Percentiles rank a stretch among this genome's conserved stretches.
Conservation (phyloP, 2,797 vertebrate species). For the Chlorospingus flavigularis region DNA sequence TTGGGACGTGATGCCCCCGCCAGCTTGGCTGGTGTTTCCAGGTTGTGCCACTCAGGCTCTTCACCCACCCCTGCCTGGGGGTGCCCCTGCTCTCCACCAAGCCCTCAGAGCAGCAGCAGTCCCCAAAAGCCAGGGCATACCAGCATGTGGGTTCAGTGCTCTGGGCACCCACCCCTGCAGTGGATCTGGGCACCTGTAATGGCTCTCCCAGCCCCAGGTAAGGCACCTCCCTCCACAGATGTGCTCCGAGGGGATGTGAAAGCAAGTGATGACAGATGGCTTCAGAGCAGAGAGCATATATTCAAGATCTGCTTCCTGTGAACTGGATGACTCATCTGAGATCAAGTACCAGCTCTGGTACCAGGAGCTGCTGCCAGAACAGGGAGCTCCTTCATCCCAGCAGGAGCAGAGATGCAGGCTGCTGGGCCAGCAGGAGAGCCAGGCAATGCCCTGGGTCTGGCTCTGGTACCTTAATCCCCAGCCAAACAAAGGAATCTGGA, state of each 20-base stretch:
- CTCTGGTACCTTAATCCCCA: background rate
- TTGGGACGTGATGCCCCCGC: accelerated
- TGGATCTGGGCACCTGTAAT: background rate
- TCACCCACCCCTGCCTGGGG: background rate
- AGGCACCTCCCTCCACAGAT: background rate
- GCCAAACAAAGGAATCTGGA: background rate
- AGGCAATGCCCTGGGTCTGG: background rate
- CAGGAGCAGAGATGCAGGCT: background rate
- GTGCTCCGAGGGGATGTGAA: constrained; percentile 17
- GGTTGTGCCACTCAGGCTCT: background rate
- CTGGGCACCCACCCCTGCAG: background rate
- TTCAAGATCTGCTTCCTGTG: constrained; percentile 45
- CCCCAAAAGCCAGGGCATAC: background rate
- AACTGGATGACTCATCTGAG: constrained; percentile 32
- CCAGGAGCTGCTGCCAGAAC: background rate
- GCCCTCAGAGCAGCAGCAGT: background rate
- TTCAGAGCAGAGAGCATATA: constrained; percentile 36
- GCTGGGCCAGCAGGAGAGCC: background rate
- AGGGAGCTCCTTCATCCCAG: background rate
- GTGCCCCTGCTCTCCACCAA: background rate
- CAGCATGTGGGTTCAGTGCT: accelerated
- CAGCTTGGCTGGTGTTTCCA: background rate
- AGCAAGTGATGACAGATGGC: constrained; percentile 49
- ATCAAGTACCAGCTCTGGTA: constrained; percentile 33
- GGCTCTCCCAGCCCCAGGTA: constrained; percentile 1